Base-by-base conservation (phyloP, 2,113 vertebrate species). In the Saguinus midas region DNA sequence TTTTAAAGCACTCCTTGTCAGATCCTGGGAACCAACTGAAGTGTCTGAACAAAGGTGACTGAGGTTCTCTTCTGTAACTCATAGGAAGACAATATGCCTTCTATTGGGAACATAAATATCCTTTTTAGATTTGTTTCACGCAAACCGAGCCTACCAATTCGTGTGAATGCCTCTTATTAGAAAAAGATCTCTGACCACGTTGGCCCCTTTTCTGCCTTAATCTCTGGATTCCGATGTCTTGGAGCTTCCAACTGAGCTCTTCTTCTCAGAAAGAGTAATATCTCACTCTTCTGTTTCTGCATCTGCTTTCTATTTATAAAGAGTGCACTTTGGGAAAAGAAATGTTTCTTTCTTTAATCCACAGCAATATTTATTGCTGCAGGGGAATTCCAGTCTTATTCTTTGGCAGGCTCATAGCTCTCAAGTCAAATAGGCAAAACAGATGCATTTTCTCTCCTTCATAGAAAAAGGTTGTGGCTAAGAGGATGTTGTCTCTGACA, bases 361-460 rank as follows among this genome's bases (percentile, higher is more conserved):
- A 61, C 94, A 95, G 73, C 64, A 94, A 82, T 96, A 97, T 96
- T 95, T 96, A 94, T 86, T 96, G 95, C 96, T 91, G 75, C 66
- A 79, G 70, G 87, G 78, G 40, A 96, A 88, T 85, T 87, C 82
- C 68, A 88, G 90, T 90, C 73, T 90, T 91, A 79, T 92, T 86
- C 87, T 90, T 88, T 94, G 96, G 94, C 95, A 85, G 90, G 58
- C 72, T 68, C 70, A 68, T 87, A 61, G 32, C 78, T 94, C 81
- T 94, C 70, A 6, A 78, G 95, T 94, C 82, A 96, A 97, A 95
- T n/a, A 55, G 40, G 76, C 76, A 90, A 83, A 94, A 43, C 84
- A 88, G 93, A 91, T 48, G 58, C 16, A 57, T 81, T 94, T 97
- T 73, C 80, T 87, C 55, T 91, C 40, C 52, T 95, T 72, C 70